These are phyloP conservation scores for Corapipo altera DNA, from an alignment of 2,113 vertebrate species.

Conservation along the genomic window DNA sequence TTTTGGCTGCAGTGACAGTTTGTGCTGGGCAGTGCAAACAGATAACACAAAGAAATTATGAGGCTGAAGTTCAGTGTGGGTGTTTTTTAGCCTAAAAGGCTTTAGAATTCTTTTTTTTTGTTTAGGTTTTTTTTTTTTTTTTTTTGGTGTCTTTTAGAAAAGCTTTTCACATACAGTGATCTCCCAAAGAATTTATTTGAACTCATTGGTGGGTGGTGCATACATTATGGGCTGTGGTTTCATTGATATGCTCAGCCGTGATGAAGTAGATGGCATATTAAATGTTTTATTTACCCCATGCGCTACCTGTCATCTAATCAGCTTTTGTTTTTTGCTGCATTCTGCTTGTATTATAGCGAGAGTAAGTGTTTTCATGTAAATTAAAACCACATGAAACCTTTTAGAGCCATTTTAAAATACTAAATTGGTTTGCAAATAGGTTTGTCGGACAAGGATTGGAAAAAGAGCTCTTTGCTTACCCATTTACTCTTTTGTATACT, in stretches of 20 bases:
- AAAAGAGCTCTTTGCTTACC: slow-evolving; percentile 61
- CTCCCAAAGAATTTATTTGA: slow-evolving; percentile 14
- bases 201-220: not conserved
- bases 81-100: not conserved
- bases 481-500: slow-evolving; percentile 51
- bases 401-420: slow-evolving; percentile 59
- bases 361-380: slow-evolving; percentile 63
- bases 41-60: not conserved
- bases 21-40: not conserved
- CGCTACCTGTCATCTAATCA: slow-evolving; percentile 62
- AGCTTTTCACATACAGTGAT: not conserved
- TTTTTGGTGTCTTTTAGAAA: not conserved
- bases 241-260: not conserved
- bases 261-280: slow-evolving; percentile 41
- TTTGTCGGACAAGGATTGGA: slow-evolving; percentile 54
- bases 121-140: not conserved
- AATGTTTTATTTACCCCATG: slow-evolving; percentile 59
- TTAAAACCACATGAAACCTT: slow-evolving; percentile 57
- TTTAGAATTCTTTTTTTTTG: not conserved
- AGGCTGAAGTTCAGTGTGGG: not conserved
- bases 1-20: not conserved
- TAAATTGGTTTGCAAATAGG: slow-evolving; percentile 58
- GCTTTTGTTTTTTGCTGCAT: slow-evolving; percentile 60
- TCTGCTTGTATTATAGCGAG: slow-evolving; percentile 34
- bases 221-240: slow-evolving; percentile 33